Evolutionary conservation across 2,888 invertebrate genomes (phyloP), one percentile per base, ranked within the genome.

Genomic region (Stenotaenia linearis): DNA sequence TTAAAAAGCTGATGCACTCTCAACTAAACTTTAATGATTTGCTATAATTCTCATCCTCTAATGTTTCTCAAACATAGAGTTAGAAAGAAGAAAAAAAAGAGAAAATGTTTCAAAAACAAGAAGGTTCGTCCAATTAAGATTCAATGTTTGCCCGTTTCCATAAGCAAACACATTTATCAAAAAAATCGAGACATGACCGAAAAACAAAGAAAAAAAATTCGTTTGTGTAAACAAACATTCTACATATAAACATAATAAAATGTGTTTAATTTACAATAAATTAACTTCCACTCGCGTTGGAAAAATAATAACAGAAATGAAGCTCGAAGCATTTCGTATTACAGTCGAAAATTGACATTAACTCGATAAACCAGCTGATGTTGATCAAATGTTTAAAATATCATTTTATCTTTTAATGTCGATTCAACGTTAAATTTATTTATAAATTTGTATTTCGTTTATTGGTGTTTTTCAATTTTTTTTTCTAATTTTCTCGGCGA

Each of bases 141-240:
- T 23, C 21, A 18, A 56, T 56, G 56, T 56, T 56, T 56, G 56
- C 56, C 56, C 21, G 56, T 21, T 56, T 56, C 18, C 21, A 56
- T 56, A 56, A 56, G 56, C 23, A 56, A 56, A 56, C 56, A 56
- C 21, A 56, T 56, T 56, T 56, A 56, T 56, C 56, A 56, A 56
- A 56, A 56, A 21, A 56, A 56, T 21, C 9, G 56, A 56, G 56
- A 21, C 56, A 56, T 40, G 40, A 12, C 40, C 15, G 40, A 40
- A 40, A 40, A 56, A 9, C 4, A 9, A 18, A 7, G 5, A 10
- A 56, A 56, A 23, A 56, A 56, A 56, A 56, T 56, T 56, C 56
- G 56, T 56, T 18, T 56, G 21, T 56, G 56, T 21, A 56, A 56
- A 56, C 56, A 56, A 56, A 21, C 23, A 56, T 56, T 23, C 10